phyloP scores from a whole-genome alignment of 2,113 vertebrate species.

The Malurus cyaneus region DNA sequence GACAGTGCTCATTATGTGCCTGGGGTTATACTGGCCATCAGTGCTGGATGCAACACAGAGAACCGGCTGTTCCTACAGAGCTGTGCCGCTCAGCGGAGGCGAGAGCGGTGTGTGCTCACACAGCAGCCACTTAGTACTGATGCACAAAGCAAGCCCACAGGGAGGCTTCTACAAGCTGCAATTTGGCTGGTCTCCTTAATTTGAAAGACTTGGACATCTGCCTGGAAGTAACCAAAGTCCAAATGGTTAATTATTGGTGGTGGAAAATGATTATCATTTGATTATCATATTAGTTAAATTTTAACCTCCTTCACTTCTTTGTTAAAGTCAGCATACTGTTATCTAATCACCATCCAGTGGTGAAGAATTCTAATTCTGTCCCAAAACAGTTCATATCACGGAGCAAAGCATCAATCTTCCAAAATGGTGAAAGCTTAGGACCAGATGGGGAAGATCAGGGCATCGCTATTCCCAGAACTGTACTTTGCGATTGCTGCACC shows the following conservation, averaged over 20 bases:
- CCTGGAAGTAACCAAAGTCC: neutral
- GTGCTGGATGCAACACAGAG: neutral
- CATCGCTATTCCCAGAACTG: fast-evolving
- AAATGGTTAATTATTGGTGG: constrained; percentile 17
- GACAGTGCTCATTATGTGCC: neutral
- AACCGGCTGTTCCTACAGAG: neutral
- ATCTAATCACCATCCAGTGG: neutral
- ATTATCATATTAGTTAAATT: constrained; percentile 14
- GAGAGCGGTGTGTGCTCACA: neutral
- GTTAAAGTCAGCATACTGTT: neutral
- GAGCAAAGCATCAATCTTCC: neutral
- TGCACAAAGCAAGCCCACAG: neutral
- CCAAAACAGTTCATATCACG: neutral
- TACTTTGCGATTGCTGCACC: neutral
- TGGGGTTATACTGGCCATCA: neutral
- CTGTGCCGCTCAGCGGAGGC: neutral
- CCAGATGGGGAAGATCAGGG: neutral
- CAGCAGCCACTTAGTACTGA: neutral
- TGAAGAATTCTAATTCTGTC: neutral
- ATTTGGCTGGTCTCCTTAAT: neutral
- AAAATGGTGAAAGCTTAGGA: neutral
- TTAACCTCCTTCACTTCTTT: neutral
- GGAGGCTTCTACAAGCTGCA: constrained; percentile 5
- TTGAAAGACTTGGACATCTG: neutral
- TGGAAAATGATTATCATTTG: neutral